These are phyloP conservation scores for Colostygia pectinataria DNA, from an alignment of 2,888 invertebrate species.

Conservation along the genomic window DNA sequence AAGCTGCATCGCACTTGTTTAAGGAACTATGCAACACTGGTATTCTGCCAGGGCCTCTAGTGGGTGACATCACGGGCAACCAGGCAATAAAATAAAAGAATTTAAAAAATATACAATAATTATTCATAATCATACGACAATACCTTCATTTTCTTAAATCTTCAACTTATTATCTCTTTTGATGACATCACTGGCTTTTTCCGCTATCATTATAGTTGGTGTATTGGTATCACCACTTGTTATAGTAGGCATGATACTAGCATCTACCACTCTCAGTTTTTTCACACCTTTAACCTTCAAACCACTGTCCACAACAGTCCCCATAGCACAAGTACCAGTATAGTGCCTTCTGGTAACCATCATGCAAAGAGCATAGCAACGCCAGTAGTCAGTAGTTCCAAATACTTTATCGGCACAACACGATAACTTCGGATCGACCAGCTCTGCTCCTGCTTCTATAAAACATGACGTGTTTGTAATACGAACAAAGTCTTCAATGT, in stretches of 20 bases:
- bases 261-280: no score
- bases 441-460: conserved; percentile 35
- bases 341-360: conserved; percentile 87
- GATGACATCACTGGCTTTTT: conserved; percentile 43
- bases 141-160: not conserved
- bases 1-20: no score
- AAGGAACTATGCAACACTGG: no score
- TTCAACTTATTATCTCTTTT: conserved; percentile 31
- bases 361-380: conserved; percentile 48
- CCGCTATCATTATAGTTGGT: conserved; percentile 54
- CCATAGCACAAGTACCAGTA: conserved; percentile 88
- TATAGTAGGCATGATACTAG: conserved; percentile 75
- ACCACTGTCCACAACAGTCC: conserved; percentile 86
- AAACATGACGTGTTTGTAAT: conserved; percentile 47
- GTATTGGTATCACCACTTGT: conserved; percentile 82
- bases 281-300: conserved; percentile 53
- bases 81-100: no score
- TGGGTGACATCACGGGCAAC: no score
- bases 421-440: conserved; percentile 32
- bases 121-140: no score
- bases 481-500: conserved; percentile 40
- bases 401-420: conserved; percentile 24
- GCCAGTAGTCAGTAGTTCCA: conserved; percentile 39
- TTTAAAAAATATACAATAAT: no score
- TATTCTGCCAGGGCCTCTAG: no score